phyloP scores from a whole-genome alignment of 2,888 invertebrate genomes.

The Drosophila birchii region DNA sequence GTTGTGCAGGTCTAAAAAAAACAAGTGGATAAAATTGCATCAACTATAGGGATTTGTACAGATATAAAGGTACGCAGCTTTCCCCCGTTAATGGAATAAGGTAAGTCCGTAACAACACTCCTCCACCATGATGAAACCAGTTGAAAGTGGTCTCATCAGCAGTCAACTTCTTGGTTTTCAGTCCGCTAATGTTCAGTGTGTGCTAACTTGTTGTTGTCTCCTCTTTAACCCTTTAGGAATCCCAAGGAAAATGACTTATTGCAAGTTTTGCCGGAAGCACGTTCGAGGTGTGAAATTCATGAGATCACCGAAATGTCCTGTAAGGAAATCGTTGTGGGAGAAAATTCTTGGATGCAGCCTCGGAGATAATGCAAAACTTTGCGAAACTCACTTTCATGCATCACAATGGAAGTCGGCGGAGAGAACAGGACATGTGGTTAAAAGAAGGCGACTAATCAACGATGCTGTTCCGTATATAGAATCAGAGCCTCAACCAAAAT shows the following conservation, averaged over 20 bases:
- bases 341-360: constrained; percentile 1
- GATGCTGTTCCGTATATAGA: constrained; percentile 1
- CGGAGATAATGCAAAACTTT: neutral
- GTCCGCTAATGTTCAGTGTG: neutral
- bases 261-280: neutral
- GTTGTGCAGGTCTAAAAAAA: too few species aligned
- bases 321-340: constrained; percentile 4
- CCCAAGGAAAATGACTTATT: neutral
- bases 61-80: neutral
- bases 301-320: neutral
- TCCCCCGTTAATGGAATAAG: neutral
- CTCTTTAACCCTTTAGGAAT: neutral
- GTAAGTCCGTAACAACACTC: neutral
- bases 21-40: neutral
- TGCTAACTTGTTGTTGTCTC: neutral
- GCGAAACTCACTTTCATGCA: constrained; percentile 3
- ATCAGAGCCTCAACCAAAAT: neutral
- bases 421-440: neutral
- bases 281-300: neutral
- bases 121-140: neutral
- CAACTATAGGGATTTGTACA: neutral
- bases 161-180: neutral
- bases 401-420: constrained; percentile 6
- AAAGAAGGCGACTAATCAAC: neutral
- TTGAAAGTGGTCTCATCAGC: neutral